Evolutionary conservation across 2,113 vertebrate species (phyloP).

Genomic region (Grantiella picta): DNA sequence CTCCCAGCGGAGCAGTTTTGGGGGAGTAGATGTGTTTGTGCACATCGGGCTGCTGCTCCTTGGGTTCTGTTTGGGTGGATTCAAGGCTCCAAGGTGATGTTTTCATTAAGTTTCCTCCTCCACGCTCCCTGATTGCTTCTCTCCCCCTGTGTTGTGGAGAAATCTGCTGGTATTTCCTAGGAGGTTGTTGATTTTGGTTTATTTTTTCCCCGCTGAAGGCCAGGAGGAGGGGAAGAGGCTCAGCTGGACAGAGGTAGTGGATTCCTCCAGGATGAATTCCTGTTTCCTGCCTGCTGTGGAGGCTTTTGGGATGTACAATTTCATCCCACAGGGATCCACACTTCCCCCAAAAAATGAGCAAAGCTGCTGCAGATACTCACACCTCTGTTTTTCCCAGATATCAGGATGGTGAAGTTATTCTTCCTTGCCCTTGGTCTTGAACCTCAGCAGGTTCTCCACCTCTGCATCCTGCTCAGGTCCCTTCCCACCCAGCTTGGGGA

Average conservation of each 20-base stretch:
- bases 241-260: neutral
- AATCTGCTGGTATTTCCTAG: neutral
- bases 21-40: neutral
- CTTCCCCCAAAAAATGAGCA: neutral
- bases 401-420: neutral
- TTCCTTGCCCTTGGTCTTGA: neutral
- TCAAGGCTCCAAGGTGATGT: neutral
- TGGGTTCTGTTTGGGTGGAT: accelerated
- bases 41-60: neutral
- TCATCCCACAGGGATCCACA: neutral
- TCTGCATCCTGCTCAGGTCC: neutral
- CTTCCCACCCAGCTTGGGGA: neutral
- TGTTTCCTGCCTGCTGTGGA: neutral
- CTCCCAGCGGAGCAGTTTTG: neutral
- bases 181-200: neutral
- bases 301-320: neutral
- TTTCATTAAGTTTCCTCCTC: neutral
- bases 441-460: neutral
- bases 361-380: neutral
- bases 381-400: neutral
- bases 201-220: accelerated
- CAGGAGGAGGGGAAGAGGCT: neutral
- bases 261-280: neutral
- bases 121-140: accelerated
- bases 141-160: neutral